Evolutionary conservation across 2,888 invertebrate genomes (phyloP).

Genomic region (Rhogogaster chlorosoma): DNA sequence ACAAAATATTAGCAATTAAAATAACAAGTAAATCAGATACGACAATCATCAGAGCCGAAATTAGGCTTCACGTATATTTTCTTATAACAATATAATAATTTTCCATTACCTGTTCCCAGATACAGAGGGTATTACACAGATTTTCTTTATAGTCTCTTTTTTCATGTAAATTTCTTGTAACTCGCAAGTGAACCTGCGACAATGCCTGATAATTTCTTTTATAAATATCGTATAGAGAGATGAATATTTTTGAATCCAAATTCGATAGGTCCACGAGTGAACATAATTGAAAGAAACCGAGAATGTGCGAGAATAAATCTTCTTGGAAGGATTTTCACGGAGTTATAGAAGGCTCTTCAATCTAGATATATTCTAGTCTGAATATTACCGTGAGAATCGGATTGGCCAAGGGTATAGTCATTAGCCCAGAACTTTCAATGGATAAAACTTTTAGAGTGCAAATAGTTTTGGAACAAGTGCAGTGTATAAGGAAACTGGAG

Average conservation of each 20-base stretch:
- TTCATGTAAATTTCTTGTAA: not conserved
- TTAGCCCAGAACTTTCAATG: constrained; percentile 2
- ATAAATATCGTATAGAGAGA: too few species aligned
- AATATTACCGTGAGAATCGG: not conserved
- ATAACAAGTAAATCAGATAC: not conserved
- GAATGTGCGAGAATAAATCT: not conserved
- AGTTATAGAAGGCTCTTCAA: not conserved
- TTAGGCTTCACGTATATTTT: not conserved
- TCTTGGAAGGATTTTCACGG: not conserved
- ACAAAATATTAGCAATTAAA: not conserved
- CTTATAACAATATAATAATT: not conserved
- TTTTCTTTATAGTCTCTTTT: not conserved
- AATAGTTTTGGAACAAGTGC: constrained; percentile 6
- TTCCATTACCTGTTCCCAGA: not conserved
- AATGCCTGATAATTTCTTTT: too few species aligned
- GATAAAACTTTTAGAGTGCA: constrained; percentile 21
- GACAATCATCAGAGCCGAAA: not conserved
- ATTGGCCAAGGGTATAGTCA: not conserved
- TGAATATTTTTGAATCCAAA: too few species aligned
- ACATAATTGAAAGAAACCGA: not conserved
- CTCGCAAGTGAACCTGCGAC: too few species aligned
- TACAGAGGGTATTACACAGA: not conserved
- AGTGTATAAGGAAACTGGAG: not conserved
- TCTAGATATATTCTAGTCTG: not conserved
- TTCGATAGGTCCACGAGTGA: too few species aligned